Evolutionary conservation across 2,113 vertebrate genomes (phyloP).

Genomic region (Oryzias javanicus): DNA sequence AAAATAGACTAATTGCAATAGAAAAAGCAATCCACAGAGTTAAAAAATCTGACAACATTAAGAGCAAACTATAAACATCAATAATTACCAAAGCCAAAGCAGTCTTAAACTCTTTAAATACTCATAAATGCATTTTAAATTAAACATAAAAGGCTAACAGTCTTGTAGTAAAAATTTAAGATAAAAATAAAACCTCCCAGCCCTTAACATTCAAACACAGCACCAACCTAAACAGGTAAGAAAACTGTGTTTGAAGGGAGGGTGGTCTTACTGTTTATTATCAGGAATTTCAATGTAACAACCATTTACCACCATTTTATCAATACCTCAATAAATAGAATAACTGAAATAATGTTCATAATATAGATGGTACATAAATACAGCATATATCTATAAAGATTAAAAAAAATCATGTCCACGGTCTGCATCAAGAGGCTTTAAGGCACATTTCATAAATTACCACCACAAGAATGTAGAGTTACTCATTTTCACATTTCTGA

Average conservation of each 20-base stretch:
- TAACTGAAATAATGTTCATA: slow-evolving; percentile 11
- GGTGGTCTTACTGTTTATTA: background rate
- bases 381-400: background rate
- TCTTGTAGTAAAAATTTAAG: background rate
- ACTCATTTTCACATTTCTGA: slow-evolving; percentile 38
- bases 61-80: background rate
- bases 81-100: background rate
- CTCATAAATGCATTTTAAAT: background rate
- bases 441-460: slow-evolving; percentile 49
- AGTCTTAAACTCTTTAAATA: slow-evolving; percentile 4
- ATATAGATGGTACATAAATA: slow-evolving; percentile 24
- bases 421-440: slow-evolving; percentile 31
- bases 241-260: background rate
- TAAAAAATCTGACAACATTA: background rate
- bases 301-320: slow-evolving; percentile 21
- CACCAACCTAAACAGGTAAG: background rate
- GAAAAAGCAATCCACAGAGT: background rate
- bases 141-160: slow-evolving; percentile 5
- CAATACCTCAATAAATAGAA: slow-evolving; percentile 26
- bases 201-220: background rate
- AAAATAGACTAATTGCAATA: too few relatives aligned
- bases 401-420: slow-evolving; percentile 18
- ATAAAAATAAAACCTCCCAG: slow-evolving; percentile 9
- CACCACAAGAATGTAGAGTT: slow-evolving; percentile 20
- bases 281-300: slow-evolving; percentile 20